These are phyloP conservation scores for Metalampra italica DNA, from an alignment of 2,888 invertebrate genomes.

Conservation along the genomic window DNA sequence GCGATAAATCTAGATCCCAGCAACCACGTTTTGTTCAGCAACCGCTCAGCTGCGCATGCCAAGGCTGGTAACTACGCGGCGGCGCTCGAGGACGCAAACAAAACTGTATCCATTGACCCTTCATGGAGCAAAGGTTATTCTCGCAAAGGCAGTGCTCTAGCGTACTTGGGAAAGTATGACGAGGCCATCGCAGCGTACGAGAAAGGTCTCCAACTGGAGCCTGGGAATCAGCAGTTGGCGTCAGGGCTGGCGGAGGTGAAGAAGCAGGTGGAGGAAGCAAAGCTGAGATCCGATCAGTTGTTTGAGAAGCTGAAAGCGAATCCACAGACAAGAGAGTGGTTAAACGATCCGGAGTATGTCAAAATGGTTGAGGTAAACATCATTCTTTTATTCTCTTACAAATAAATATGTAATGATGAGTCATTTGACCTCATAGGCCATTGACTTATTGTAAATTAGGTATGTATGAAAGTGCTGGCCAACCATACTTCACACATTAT, in stretches of 20 bases:
- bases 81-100: conserved; percentile 91
- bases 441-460: too few species aligned
- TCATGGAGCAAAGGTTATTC: conserved; percentile 94
- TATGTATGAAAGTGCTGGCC: neutral
- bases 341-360: conserved; percentile 87
- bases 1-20: conserved; percentile 87
- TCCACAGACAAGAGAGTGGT: conserved; percentile 83
- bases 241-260: conserved; percentile 82
- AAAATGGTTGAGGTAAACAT: conserved; percentile 72
- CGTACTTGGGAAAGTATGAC: conserved; percentile 81
- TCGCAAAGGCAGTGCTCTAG: conserved; percentile 91
- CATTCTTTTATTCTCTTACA: too few species aligned
- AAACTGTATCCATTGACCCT: conserved; percentile 88
- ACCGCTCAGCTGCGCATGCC: conserved; percentile 93
- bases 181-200: conserved; percentile 89
- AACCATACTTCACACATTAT: too few species aligned
- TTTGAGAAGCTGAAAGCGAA: conserved; percentile 81
- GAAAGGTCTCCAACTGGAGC: conserved; percentile 83
- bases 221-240: conserved; percentile 83
- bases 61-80: conserved; percentile 86
- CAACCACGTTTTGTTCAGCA: conserved; percentile 94
- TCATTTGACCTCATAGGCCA: too few species aligned
- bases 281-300: conserved; percentile 44
- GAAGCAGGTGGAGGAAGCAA: conserved; percentile 40
- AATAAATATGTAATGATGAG: too few species aligned